Base-by-base conservation (phyloP, 2,888 invertebrate genomes). In the Pandemis heparana region DNA sequence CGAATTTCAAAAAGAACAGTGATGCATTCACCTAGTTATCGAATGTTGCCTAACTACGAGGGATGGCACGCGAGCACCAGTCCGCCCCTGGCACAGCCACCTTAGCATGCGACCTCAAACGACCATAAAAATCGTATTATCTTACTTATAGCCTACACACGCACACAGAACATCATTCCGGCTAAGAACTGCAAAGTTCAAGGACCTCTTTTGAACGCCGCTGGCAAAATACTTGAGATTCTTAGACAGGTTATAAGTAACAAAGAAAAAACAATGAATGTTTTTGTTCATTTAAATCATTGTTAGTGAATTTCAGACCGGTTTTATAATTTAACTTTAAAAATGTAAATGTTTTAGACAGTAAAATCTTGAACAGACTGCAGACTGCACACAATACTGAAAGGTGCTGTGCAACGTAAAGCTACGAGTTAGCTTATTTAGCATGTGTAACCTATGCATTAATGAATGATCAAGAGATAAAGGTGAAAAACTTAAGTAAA, bases 91-190 rank as follows among this genome's bases (percentile, higher is more conserved):
- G 90, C 85, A 87, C 90, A 89, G 86, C 85, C 85, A 89, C 88
- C 85, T 84, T 84, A 84, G 80, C 92, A 92, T 92, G 92, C 92
- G 91, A 92, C 88, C 87, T 89, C 85, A 82, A 79, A 77, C 46
- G 79, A 81, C 80, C 79, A 86, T 88, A 87, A 89, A 89, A 86
- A 84, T 80, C 79, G 71, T 76, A 78, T 79, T 81, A 80, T 81
- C 79, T 81, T 83, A 82, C 81, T 80, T 80, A 80, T 77, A 65
- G 51, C 64, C 48, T 59, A 73, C 66, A 67, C 70, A 74, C 74
- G 65, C 70, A 70, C 70, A 61, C 43, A 51, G 60, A 59, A 70
- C 65, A 64, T 65, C 60, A 51, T 41, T 60, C 38, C 53, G 43
- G 18, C 23, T 56, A 23, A 64, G 59, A 56, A 12, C 18, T 53